Conservation (phyloP, 1,140 invertebrate species). For the Macrocentrus cingulum region DNA sequence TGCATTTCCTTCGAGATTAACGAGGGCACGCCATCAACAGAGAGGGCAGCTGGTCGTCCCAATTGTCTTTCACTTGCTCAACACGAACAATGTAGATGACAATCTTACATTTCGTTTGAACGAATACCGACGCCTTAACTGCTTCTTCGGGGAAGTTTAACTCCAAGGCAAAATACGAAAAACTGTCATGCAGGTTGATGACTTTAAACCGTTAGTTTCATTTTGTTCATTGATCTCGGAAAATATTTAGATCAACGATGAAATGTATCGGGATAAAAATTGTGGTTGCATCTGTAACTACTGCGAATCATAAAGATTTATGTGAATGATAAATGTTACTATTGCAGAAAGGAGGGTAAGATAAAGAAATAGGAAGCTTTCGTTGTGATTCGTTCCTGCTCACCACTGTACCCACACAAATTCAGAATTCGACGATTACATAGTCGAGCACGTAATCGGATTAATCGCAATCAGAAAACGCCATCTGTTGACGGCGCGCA, state of each 20-base stretch:
- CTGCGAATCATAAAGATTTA: background rate
- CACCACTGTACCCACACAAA: too few relatives aligned
- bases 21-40: constrained; percentile 15
- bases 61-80: constrained; percentile 20
- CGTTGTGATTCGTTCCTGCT: too few relatives aligned
- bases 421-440: too few relatives aligned
- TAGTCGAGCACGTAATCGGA: constrained; percentile 42
- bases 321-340: background rate
- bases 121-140: background rate
- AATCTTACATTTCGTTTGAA: constrained; percentile 14
- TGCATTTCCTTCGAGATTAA: constrained; percentile 24
- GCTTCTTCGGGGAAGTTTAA: too few relatives aligned
- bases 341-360: background rate
- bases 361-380: constrained; percentile 2
- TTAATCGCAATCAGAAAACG: constrained; percentile 47
- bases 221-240: too few relatives aligned
- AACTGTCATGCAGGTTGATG: too few relatives aligned
- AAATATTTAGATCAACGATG: too few relatives aligned
- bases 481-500: constrained; percentile 37
- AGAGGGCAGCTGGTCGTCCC: constrained; percentile 10
- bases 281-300: too few relatives aligned
- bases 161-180: too few relatives aligned
- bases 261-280: too few relatives aligned
- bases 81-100: constrained; percentile 13
- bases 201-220: too few relatives aligned